These are phyloP conservation scores for Sinopyrophorus schimmeli DNA, from an alignment of 2,888 invertebrate species.

Conservation along the genomic window DNA sequence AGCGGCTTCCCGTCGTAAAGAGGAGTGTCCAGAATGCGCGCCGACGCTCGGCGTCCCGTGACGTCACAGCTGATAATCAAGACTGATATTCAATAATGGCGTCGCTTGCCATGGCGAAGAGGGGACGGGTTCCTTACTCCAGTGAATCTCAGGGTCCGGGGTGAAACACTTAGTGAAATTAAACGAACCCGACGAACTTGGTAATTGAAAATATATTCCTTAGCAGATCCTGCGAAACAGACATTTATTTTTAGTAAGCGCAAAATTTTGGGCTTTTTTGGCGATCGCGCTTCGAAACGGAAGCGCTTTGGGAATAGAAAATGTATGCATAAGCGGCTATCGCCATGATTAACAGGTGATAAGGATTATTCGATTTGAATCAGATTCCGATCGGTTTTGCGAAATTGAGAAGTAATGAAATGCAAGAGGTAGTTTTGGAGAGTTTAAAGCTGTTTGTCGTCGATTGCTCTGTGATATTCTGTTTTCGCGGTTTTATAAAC, in stretches of 20 bases:
- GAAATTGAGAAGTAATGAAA: too few relatives aligned
- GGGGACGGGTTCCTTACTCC: constrained; percentile 41
- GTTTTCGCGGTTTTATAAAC: too few relatives aligned
- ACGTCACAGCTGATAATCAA: constrained; percentile 56
- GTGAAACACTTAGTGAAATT: constrained; percentile 54
- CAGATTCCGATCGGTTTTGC: too few relatives aligned
- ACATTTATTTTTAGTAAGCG: constrained; percentile 3
- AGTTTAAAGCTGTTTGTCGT: too few relatives aligned
- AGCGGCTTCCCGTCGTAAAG: constrained; percentile 30
- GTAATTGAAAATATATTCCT: constrained; percentile 53
- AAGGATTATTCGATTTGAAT: too few relatives aligned
- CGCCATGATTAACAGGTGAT: too few relatives aligned
- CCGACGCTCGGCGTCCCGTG: constrained; percentile 53
- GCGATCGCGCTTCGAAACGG: too few relatives aligned
- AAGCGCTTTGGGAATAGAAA: too few relatives aligned
- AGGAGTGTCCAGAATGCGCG: constrained; percentile 51
- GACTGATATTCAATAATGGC: constrained; percentile 59
- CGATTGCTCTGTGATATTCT: too few relatives aligned
- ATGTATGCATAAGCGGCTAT: too few relatives aligned
- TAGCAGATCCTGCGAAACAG: constrained; percentile 11
- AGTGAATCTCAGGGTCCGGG: constrained; percentile 52
- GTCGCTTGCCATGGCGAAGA: constrained; percentile 44
- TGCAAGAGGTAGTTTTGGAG: too few relatives aligned
- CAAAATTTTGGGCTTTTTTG: too few relatives aligned
- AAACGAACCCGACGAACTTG: constrained; percentile 50